Conservation (phyloP, 2,113 vertebrate genomes). For the Ciconia boyciana region DNA sequence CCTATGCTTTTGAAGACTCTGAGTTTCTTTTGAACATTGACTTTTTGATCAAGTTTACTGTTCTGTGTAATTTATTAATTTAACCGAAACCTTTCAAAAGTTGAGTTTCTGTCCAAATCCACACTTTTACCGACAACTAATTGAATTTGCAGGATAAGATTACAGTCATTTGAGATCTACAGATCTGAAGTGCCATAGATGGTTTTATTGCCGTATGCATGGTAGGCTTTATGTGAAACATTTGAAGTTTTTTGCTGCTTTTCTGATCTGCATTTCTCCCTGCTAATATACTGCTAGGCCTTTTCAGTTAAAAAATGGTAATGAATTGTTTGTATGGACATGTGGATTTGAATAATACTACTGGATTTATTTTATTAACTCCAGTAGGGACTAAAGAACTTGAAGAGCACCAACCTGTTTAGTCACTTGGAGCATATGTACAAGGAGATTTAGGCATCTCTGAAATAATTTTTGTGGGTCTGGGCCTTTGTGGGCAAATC, state of each 20-base stretch:
- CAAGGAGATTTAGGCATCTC: neutral
- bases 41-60: neutral
- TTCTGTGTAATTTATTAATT: neutral
- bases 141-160: neutral
- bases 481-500: neutral
- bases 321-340: neutral
- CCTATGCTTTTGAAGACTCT: neutral
- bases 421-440: neutral
- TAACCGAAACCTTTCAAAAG: neutral
- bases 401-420: neutral
- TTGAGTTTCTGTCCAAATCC: neutral
- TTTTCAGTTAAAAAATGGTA: neutral
- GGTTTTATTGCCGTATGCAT: neutral
- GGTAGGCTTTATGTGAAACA: neutral
- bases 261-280: neutral
- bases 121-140: neutral
- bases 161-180: neutral
- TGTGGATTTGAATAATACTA: neutral
- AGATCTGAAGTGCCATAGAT: neutral
- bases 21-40: neutral
- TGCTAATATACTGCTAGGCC: neutral
- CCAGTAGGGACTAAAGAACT: neutral
- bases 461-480: neutral
- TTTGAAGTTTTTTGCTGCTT: neutral
- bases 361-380: neutral